Conservation (phyloP, 1,140 invertebrate genomes). For the Diachasmimorpha longicaudata region DNA sequence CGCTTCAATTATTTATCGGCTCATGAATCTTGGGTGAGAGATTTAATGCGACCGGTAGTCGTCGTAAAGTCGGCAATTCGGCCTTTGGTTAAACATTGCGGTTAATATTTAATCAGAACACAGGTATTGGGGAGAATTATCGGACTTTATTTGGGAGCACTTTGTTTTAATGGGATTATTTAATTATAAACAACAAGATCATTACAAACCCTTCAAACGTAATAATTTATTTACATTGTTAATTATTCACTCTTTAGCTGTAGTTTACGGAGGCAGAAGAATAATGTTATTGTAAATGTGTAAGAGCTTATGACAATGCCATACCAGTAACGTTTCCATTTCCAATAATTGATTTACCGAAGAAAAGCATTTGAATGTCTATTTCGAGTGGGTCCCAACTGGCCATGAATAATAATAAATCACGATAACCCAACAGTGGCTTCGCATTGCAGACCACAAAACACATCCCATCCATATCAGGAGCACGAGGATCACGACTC, state of each 20-base stretch:
- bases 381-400: constrained; percentile 35
- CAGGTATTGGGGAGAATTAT: no score
- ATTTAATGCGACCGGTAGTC: constrained; percentile 32
- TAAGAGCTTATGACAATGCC: no score
- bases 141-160: no score
- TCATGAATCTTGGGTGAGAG: constrained; percentile 32
- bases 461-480: constrained; percentile 34
- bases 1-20: constrained; percentile 34
- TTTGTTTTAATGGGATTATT: no score
- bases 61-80: constrained; percentile 26
- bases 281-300: no score
- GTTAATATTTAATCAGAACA: constrained; percentile 23
- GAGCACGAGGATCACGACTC: constrained; percentile 47
- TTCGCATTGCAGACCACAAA: background rate
- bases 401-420: constrained; percentile 52
- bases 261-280: no score
- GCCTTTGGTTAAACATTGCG: constrained; percentile 24
- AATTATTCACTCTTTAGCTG: no score
- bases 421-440: constrained; percentile 34
- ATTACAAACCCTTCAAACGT: no score
- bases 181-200: no score
- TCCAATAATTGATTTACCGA: background rate
- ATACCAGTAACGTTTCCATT: background rate
- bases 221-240: no score
- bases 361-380: background rate